Evolutionary conservation across 2,797 vertebrate species (phyloP), one percentile per base, ranked within the genome.

Genomic region (Malurus splendens): DNA sequence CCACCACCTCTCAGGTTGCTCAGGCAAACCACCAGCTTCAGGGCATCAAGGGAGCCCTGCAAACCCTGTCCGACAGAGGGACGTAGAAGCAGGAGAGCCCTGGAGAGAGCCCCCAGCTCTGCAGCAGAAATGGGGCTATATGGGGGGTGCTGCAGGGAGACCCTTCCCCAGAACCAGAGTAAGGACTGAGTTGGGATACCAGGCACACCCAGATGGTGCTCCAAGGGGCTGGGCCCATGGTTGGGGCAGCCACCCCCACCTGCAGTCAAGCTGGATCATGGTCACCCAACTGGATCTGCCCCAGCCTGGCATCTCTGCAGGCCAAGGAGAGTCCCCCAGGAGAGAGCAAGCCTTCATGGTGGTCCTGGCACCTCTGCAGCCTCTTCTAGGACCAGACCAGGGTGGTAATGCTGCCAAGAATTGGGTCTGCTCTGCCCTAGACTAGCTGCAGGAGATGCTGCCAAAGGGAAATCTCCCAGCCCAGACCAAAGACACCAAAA

Each of bases 191-290:
- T 41, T 20, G 3, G 51, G 23, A 36, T 2, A 15, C 54, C 1
- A 4, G 33, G 33, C 1, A 0, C 32, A 32, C 47, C 18, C 45
- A 44, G 51, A 10, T 25, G 14, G 42, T 8, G 6, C 50, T 44
- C 33, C 10, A 4, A 62, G n/a, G 16, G 44, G 24, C 39, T 41
- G 30, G 18, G 51, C 14, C 24, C 8, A 3, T 5, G 12, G 61
- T 67, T 32, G 8, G 10, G 41, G 20, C 32, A 18, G 20, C 59
- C 48, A 38, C 18, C 5, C 17, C 52, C 32, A 32, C 32, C 66
- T 23, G 7, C 68, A 60, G 48, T 59, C 56, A 2, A 0, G 47
- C 18, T 6, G 10, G 54, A n/a, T 19, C 0, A 0, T 12, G 17
- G 23, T 24, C 16, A 78, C 16, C 59, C 8, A 3, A 9, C 14